Evolutionary conservation across 2,888 invertebrate species (phyloP).

Genomic region (Elmis aenea): DNA sequence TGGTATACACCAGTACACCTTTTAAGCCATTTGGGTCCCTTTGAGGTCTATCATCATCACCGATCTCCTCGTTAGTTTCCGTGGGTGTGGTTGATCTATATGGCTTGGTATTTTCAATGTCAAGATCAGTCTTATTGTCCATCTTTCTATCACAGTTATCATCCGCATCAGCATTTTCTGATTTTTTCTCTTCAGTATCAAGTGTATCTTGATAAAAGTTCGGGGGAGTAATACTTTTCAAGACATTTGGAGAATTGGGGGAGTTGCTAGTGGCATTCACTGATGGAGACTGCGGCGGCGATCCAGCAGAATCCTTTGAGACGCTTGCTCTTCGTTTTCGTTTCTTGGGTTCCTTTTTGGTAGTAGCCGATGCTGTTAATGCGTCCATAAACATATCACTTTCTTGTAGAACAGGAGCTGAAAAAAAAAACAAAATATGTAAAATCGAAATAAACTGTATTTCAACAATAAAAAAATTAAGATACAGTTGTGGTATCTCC

Average conservation of each 20-base stretch:
- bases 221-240: constrained; percentile 55
- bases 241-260: constrained; percentile 38
- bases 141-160: constrained; percentile 4
- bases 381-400: constrained; percentile 94
- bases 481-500: too few relatives aligned
- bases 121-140: constrained; percentile 6
- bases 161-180: constrained; percentile 42
- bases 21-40: constrained; percentile 54
- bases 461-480: too few relatives aligned
- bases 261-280: constrained; percentile 25
- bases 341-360: constrained; percentile 71
- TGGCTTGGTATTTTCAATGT: constrained; percentile 7
- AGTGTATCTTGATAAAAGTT: constrained; percentile 90
- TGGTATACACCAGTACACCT: constrained; percentile 70
- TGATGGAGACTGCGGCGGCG: constrained; percentile 44
- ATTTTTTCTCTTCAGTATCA: constrained; percentile 49
- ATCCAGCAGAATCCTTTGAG: constrained; percentile 55
- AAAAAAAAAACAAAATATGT: constrained; percentile 37
- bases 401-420: constrained; percentile 76
- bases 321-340: constrained; percentile 69
- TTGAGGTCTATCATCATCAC: constrained; percentile 22
- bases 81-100: constrained; percentile 1
- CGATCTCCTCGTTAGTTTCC: constrained; percentile 20
- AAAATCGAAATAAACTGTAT: too few relatives aligned
- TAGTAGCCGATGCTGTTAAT: constrained; percentile 69